Conservation (phyloP, 2,113 vertebrate genomes). For the Glareola pratincola region DNA sequence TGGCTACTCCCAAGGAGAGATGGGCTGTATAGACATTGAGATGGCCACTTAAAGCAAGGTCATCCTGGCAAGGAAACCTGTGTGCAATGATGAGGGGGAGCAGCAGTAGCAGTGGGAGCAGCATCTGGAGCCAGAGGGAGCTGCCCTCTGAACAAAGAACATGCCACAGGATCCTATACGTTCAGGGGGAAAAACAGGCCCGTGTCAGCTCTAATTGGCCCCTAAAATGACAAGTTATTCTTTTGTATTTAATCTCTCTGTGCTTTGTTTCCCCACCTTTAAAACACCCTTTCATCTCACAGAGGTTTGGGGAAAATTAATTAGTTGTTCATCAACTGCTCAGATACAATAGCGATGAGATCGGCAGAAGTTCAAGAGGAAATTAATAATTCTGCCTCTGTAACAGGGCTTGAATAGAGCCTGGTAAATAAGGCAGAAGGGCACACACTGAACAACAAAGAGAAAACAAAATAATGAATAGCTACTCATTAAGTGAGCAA, state of each 20-base stretch:
- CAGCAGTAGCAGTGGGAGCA: not conserved
- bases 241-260: not conserved
- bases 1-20: not conserved
- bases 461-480: constrained; percentile 26
- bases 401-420: not conserved
- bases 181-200: not conserved
- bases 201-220: not conserved
- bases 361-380: constrained; percentile 34
- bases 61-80: not conserved
- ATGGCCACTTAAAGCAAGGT: not conserved
- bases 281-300: not conserved
- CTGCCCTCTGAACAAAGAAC: not conserved
- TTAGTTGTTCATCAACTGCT: constrained; percentile 34
- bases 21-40: not conserved
- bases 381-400: constrained; percentile 35
- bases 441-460: not conserved
- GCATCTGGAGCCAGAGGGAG: not conserved
- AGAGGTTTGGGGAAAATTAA: constrained; percentile 13
- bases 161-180: not conserved
- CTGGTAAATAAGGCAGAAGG: constrained; percentile 39
- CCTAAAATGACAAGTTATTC: constrained; percentile 6
- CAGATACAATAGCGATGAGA: not conserved
- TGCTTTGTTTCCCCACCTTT: constrained; percentile 1
- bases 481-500: constrained; percentile 45
- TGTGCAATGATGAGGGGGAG: not conserved